Percentiles rank a stretch among this genome's conserved stretches.
phyloP scores from a whole-genome alignment of 1,140 invertebrate species.

The Sweltsa coloradensis region DNA sequence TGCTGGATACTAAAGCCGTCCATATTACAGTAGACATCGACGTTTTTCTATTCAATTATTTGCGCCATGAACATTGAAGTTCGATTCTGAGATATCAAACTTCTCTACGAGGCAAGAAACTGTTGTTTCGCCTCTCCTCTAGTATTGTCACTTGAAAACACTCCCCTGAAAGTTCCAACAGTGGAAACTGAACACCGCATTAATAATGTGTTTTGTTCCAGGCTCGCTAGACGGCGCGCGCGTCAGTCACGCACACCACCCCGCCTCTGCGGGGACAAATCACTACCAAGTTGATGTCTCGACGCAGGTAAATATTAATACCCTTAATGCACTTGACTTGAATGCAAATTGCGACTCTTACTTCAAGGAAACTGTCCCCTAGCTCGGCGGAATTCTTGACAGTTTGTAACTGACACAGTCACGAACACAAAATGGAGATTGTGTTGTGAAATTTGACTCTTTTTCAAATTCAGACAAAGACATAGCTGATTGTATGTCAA shows the following conservation, averaged over 20 bases:
- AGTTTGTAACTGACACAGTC: too few species aligned
- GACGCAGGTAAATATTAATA: background rate
- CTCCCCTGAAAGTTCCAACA: too few species aligned
- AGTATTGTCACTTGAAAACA: too few species aligned
- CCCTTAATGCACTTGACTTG: background rate
- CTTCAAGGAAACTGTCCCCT: background rate
- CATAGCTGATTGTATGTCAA: background rate
- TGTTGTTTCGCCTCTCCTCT: too few species aligned
- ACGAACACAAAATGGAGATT: background rate
- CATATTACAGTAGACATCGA: too few species aligned
- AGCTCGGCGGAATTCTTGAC: background rate
- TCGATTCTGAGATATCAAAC: too few species aligned
- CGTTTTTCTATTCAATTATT: too few species aligned
- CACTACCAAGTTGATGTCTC: slow-evolving; percentile 5
- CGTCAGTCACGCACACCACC: background rate
- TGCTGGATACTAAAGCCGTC: too few species aligned
- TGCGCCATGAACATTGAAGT: too few species aligned
- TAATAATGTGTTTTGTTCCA: slow-evolving; percentile 1
- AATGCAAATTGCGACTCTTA: background rate
- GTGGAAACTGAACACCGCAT: too few species aligned
- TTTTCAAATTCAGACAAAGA: background rate
- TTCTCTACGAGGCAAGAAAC: too few species aligned
- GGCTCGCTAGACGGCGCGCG: background rate
- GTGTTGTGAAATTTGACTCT: background rate
- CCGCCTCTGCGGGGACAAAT: background rate